Evolutionary conservation across 1,140 invertebrate species (phyloP).

Genomic region (Macrosteles quadrilineatus): DNA sequence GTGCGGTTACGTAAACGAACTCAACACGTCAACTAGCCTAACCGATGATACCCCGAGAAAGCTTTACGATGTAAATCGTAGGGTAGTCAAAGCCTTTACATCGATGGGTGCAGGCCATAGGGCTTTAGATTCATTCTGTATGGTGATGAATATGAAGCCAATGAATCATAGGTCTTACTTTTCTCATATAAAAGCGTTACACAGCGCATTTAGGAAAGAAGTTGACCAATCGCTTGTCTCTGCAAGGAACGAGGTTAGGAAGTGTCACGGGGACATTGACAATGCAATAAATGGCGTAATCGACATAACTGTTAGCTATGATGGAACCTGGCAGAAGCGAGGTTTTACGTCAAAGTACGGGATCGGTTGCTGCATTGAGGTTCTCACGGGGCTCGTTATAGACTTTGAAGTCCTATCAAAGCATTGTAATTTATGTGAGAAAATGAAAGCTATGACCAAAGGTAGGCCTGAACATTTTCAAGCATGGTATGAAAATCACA

Average conservation of each 20-base stretch:
- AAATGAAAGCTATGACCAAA: too few species aligned
- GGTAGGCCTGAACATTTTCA: neutral
- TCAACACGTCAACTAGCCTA: neutral
- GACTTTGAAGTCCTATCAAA: conserved; percentile 4
- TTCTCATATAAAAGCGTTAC: neutral
- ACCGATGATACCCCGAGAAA: neutral
- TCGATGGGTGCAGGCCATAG: neutral
- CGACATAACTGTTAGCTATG: too few species aligned
- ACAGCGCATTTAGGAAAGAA: neutral
- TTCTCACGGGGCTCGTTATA: neutral
- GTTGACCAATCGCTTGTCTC: neutral
- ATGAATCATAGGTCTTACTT: neutral
- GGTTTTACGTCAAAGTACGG: neutral
- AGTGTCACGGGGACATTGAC: neutral
- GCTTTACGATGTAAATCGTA: neutral
- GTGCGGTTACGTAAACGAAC: neutral
- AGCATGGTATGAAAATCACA: conserved; percentile 22
- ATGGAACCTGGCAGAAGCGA: too few species aligned
- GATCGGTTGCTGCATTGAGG: neutral
- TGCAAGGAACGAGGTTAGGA: neutral
- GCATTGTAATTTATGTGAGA: too few species aligned
- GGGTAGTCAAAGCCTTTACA: neutral
- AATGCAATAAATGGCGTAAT: neutral
- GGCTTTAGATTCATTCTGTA: neutral
- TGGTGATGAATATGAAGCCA: neutral